Percentiles rank a stretch among this genome's conserved stretches.
Evolutionary conservation across 2,888 invertebrate genomes (phyloP).

Genomic region (Ennomos quercinarius): DNA sequence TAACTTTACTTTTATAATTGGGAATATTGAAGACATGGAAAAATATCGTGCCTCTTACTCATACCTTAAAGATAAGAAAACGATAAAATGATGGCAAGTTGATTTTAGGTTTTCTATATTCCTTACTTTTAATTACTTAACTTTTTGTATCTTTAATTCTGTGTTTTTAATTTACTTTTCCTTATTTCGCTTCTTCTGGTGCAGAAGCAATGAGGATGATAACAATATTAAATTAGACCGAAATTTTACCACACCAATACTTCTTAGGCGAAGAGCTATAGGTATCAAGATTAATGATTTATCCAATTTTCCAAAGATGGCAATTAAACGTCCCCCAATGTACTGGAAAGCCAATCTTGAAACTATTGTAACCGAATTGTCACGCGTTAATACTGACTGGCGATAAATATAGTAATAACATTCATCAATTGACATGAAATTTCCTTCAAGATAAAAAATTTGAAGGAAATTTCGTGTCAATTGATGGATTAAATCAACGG

Average conservation of each 20-base stretch:
- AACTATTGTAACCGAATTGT: too few species aligned
- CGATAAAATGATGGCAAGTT: too few species aligned
- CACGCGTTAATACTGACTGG: too few species aligned
- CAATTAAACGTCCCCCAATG: too few species aligned
- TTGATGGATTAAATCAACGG: too few species aligned
- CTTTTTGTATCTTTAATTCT: constrained; percentile 43
- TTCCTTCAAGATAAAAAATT: too few species aligned
- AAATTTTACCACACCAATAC: constrained; percentile 74
- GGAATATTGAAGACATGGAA: constrained; percentile 10
- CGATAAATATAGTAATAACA: too few species aligned
- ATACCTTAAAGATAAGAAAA: too few species aligned
- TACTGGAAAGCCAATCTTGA: too few species aligned
- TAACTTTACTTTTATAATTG: constrained; percentile 16
- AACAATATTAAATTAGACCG: constrained; percentile 32
- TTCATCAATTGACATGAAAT: too few species aligned
- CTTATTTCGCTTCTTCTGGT: constrained; percentile 69
- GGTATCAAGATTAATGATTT: constrained; percentile 30
- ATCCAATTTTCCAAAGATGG: too few species aligned
- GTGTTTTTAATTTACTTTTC: constrained; percentile 39
- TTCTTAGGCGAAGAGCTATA: constrained; percentile 62
- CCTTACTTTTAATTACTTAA: constrained; percentile 32
- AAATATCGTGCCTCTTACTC: not conserved
- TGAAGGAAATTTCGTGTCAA: too few species aligned
- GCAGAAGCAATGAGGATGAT: constrained; percentile 79
- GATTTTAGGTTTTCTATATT: constrained; percentile 11